Conservation (phyloP, 1,140 invertebrate species). For the Magallana angulata region DNA sequence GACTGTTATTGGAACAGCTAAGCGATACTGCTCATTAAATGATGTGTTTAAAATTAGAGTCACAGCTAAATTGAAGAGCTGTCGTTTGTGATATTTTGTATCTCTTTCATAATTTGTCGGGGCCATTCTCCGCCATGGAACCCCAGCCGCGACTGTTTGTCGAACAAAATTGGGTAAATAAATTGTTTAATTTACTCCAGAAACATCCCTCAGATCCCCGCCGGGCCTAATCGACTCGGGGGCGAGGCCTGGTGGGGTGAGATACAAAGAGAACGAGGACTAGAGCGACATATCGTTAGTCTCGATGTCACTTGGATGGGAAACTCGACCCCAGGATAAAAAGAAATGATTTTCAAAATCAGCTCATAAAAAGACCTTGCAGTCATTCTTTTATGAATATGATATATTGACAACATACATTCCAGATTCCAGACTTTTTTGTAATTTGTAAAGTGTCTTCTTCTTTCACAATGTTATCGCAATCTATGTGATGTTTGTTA, state of each 20-base stretch:
- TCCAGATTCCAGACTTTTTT: neutral
- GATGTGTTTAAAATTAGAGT: slow-evolving; percentile 31
- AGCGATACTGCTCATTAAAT: slow-evolving; percentile 14
- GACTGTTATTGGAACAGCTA: neutral
- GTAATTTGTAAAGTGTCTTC: no score
- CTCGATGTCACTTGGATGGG: neutral
- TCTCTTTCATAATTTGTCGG: slow-evolving; percentile 20
- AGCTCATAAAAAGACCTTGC: neutral
- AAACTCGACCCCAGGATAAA: slow-evolving; percentile 15
- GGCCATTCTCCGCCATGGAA: neutral
- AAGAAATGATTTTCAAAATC: slow-evolving; percentile 12
- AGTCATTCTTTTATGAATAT: slow-evolving; percentile 8
- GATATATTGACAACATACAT: neutral
- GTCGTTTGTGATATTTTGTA: slow-evolving; percentile 23
- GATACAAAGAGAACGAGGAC: neutral
- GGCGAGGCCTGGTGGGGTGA: neutral
- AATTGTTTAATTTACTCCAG: slow-evolving; percentile 36
- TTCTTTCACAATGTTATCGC: no score
- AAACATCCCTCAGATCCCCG: neutral
- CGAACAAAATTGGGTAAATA: slow-evolving; percentile 31
- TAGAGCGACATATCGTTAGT: slow-evolving; percentile 6
- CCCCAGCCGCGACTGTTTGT: slow-evolving; percentile 14
- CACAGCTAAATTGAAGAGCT: neutral
- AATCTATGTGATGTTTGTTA: no score
- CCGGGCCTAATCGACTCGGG: slow-evolving; percentile 21